A percentile compares a stretch with the other conserved stretches of the same genome.
These are phyloP conservation scores for Cyprinella venusta DNA, from an alignment of 2,797 vertebrate species.

Conservation along the genomic window DNA sequence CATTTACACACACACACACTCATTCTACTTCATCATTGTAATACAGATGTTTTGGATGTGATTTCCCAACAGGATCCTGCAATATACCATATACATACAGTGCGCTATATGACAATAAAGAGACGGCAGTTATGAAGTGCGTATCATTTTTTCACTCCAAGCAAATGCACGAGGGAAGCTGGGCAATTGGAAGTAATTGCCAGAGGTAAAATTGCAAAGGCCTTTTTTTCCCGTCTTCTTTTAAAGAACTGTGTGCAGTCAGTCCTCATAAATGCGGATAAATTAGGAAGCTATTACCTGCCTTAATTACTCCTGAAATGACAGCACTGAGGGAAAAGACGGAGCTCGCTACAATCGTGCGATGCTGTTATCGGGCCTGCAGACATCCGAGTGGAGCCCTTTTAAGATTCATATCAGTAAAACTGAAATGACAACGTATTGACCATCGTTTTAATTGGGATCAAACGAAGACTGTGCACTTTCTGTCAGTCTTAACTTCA, in stretches of 20 bases:
- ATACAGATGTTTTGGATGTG: slow-evolving; percentile 55
- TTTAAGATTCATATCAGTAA: slow-evolving; percentile 50
- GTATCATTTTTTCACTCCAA: neutral
- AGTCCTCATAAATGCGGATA: slow-evolving; percentile 33
- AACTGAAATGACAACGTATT: slow-evolving; percentile 38
- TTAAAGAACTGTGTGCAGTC: slow-evolving; percentile 22
- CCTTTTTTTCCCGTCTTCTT: neutral
- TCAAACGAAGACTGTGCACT: slow-evolving; percentile 39
- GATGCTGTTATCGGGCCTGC: slow-evolving; percentile 33
- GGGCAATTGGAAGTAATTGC: slow-evolving; percentile 39
- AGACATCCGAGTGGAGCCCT: neutral
- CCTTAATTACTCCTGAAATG: slow-evolving; percentile 49
- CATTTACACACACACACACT: slow-evolving; percentile 32
- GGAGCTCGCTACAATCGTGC: slow-evolving; percentile 38
- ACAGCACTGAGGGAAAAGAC: slow-evolving; percentile 49
- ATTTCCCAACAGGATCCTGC: slow-evolving; percentile 55
- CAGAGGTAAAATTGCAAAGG: slow-evolving; percentile 32
- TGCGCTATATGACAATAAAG: slow-evolving; percentile 38
- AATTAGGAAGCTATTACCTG: slow-evolving; percentile 45
- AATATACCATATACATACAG: slow-evolving; percentile 44
- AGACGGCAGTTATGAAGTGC: slow-evolving; percentile 20
- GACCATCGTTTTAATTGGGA: slow-evolving; percentile 59
- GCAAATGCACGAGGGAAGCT: slow-evolving; percentile 17
- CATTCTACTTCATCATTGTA: slow-evolving; percentile 50
- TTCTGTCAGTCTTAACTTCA: slow-evolving; percentile 28